Evolutionary conservation across 2,797 vertebrate species (phyloP), one percentile per base, ranked within the genome.

Genomic region (Rhinogobio ventralis): DNA sequence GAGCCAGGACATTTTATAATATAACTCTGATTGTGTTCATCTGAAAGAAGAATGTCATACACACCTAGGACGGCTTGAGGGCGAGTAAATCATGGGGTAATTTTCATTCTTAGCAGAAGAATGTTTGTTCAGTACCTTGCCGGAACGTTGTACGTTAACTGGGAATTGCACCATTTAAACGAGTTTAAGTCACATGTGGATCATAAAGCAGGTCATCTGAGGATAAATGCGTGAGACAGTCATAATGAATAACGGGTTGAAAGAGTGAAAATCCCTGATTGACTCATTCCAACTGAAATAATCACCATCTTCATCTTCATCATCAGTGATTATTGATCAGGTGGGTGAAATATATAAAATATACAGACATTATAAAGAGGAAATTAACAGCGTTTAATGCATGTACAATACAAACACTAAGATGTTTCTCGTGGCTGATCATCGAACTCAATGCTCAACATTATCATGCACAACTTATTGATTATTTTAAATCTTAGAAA

Each of bases 201-300:
- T 42, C 17, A 11, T 73, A 13, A 72, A 73, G 7, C 15, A 36
- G 75, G 72, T 36, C 77, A 30, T 23, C 0, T 73, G 45, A 78
- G 73, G 72, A 57, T 0, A 28, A 7, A 14, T 46, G 1, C 15
- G 13, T 17, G 55, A 13, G 51, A 82, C 49, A 68, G 78, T 86
- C 85, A 87, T 72, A 33, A 20, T 82, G 72, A 73, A 62, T 28
- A 10, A 69, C n/a, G 0, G 15, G 17, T 23, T 46, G 17, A 39
- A 36, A 68, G 2, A 86, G 25, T 88, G 75, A 86, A 88, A 86
- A 79, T 78, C 82, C 68, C 66, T 69, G 30, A 55, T 45, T 88
- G 78, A 86, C 73, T 88, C 85, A 84, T 4, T 3, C 13, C 13
- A 86, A 88, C 84, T 71, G 86, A 85, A 80, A 45, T 53, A 39